Base-by-base conservation (phyloP, 2,888 invertebrate genomes). In the Parnassius glacialis region DNA sequence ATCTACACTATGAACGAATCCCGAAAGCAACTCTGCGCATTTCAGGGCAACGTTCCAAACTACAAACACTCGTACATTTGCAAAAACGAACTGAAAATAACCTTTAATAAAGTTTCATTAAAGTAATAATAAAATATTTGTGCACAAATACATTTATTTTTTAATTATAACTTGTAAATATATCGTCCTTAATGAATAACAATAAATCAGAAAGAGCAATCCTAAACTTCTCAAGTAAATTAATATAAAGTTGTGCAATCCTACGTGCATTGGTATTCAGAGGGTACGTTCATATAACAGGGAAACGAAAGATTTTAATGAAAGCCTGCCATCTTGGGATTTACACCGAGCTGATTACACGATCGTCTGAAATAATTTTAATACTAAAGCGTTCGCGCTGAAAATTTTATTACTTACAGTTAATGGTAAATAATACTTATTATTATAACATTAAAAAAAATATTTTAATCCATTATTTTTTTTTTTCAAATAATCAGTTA, bases 191-290 rank as follows among this genome's bases (percentile, higher is more conserved):
- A 84, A 85, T 86, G 81, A 87, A 84, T 84, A 87, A 80, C 80
- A 85, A 88, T 87, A 89, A 87, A 87, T 88, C 87, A 83, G 69
- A 74, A 70, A 68, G 72, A 78, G 77, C 78, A 76, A 82, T 83
- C 79, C 76, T 74, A 74, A 85, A 85, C 82, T 87, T 82, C 77
- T 84, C 77, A 80, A 87, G 84, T 86, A 87, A 89, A 88, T 90
- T 90, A 88, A 89, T 88, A 89, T 84, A 85, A 90, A 89, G 83
- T 88, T 88, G 83, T 86, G 82, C 87, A 87, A 84, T 85, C 79
- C 80, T 79, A 78, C 79, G 76, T 83, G 83, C 85, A 87, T 87
- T 86, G 82, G 85, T 87, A 89, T 88, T 87, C 87, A 80, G 79
- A 80, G 83, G 81, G 80, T 80, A 77, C 84, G 79, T 80, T 83